Conservation (phyloP, 2,888 invertebrate genomes). For the Heterodera filipjevi region DNA sequence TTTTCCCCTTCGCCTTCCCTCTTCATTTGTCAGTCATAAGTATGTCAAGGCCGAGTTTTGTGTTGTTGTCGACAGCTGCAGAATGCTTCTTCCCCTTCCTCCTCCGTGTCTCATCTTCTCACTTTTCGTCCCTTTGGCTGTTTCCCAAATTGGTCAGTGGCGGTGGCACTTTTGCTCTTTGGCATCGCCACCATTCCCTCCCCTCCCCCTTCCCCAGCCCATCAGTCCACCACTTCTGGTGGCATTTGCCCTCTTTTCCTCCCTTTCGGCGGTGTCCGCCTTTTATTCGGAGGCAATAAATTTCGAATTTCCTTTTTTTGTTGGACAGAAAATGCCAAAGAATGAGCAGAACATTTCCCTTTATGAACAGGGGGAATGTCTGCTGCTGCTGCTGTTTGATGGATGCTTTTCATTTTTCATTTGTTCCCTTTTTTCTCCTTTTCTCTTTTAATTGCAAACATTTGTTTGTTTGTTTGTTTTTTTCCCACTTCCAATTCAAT, state of each 20-base stretch:
- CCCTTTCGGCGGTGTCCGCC: background rate
- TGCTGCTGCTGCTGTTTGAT: background rate
- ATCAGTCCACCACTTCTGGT: background rate
- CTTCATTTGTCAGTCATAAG: background rate
- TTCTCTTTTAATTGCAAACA: background rate
- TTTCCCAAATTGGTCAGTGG: background rate
- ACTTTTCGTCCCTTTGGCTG: background rate
- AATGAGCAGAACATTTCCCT: background rate
- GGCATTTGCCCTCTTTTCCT: background rate
- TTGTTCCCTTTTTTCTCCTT: background rate
- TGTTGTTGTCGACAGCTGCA: background rate
- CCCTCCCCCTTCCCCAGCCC: background rate
- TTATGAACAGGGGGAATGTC: too few relatives aligned
- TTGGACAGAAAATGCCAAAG: background rate
- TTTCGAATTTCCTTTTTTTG: background rate
- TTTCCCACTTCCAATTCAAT: too few relatives aligned
- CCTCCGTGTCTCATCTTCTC: background rate
- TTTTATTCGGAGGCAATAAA: conserved; percentile 1
- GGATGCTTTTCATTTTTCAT: too few relatives aligned
- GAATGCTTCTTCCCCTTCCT: background rate
- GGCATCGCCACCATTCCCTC: background rate
- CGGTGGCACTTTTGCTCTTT: background rate
- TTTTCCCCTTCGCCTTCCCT: background rate
- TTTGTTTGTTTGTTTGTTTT: background rate
- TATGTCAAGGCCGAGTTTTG: background rate